Evolutionary conservation across 2,888 invertebrate species (phyloP).

Genomic region (Erebia palarica): DNA sequence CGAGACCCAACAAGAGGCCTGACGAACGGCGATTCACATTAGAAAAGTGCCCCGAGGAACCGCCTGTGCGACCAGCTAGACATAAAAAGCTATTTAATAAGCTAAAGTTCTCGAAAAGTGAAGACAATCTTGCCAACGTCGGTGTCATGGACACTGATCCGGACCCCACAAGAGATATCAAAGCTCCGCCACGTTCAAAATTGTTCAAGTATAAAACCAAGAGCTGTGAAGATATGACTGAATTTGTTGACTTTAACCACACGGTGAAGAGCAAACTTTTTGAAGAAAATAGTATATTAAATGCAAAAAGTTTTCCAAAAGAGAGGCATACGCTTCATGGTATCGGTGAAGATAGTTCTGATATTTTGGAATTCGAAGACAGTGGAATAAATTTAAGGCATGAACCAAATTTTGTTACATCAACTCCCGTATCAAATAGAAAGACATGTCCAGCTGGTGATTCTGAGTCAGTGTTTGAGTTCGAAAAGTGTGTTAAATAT

Average conservation of each 20-base stretch:
- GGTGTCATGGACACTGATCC: constrained; percentile 62
- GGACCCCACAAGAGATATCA: constrained; percentile 53
- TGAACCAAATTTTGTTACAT: constrained; percentile 61
- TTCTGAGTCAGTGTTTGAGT: constrained; percentile 61
- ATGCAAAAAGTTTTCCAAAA: constrained; percentile 56
- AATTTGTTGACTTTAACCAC: constrained; percentile 66
- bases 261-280: constrained; percentile 68
- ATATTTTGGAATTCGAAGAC: constrained; percentile 57
- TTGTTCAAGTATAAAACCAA: constrained; percentile 69
- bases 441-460: constrained; percentile 64
- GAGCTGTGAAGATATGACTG: constrained; percentile 73
- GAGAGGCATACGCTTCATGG: constrained; percentile 59
- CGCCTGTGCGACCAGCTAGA: constrained; percentile 66
- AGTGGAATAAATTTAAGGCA: constrained; percentile 63
- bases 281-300: constrained; percentile 71
- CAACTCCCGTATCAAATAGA: constrained; percentile 69
- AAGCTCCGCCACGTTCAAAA: constrained; percentile 49
- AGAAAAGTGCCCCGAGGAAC: constrained; percentile 51
- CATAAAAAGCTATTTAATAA: constrained; percentile 53
- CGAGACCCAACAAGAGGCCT: constrained; percentile 69
- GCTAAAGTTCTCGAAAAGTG: constrained; percentile 67
- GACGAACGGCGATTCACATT: constrained; percentile 57
- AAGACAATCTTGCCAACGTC: constrained; percentile 67
- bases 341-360: constrained; percentile 61
- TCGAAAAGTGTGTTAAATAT: constrained; percentile 66